Evolutionary conservation across 2,797 vertebrate species (phyloP).

Genomic region (Crotalus adamanteus): DNA sequence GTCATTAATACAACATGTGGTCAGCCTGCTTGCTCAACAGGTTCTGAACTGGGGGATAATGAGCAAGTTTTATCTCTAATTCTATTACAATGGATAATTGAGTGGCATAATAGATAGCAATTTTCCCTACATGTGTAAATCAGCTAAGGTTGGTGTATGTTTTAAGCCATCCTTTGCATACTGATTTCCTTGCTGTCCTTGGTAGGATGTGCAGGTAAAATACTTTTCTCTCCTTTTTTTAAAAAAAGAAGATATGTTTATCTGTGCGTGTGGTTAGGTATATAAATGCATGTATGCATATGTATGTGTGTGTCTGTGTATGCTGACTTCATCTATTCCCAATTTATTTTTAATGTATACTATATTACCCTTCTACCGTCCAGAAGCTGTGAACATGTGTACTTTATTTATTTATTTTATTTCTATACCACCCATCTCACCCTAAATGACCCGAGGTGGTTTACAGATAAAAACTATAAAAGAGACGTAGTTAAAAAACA

Average conservation of each 20-base stretch:
- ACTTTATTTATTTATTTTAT: too few relatives aligned
- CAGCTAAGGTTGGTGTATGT: conserved; percentile 23
- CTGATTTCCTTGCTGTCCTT: not conserved
- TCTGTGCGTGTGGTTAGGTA: not conserved
- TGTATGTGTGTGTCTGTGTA: not conserved
- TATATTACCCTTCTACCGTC: not conserved
- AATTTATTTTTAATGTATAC: not conserved
- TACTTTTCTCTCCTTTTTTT: not conserved
- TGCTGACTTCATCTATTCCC: not conserved
- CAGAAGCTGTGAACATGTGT: not conserved
- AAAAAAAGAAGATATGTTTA: conserved; percentile 17
- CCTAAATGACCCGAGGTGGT: too few relatives aligned
- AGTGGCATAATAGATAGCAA: conserved; percentile 56
- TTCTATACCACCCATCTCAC: too few relatives aligned
- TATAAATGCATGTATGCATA: not conserved
- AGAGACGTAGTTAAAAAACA: too few relatives aligned
- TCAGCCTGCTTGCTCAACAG: conserved; percentile 46
- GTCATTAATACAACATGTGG: conserved; percentile 44
- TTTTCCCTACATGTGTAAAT: conserved; percentile 49
- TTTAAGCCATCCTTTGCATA: conserved; percentile 54
- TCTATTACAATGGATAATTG: conserved; percentile 64
- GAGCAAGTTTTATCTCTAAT: conserved; percentile 55
- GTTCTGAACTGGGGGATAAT: conserved; percentile 44
- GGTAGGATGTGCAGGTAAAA: conserved; percentile 37
- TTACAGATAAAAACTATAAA: too few relatives aligned